Percentiles rank a stretch among this genome's conserved stretches.
Evolutionary conservation across 2,888 invertebrate species (phyloP).

Genomic region (Drosophila anomalata): DNA sequence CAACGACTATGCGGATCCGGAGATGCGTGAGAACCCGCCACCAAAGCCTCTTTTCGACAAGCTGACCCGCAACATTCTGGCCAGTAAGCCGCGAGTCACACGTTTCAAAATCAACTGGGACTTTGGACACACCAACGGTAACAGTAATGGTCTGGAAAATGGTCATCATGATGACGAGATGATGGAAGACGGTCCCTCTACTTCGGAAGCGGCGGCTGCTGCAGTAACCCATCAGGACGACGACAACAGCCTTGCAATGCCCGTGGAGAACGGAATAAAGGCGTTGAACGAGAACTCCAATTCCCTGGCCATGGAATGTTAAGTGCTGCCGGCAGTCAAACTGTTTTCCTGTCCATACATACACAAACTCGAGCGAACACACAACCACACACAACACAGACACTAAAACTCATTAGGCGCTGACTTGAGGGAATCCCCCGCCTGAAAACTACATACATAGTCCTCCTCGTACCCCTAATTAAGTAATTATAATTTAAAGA

Average conservation of each 20-base stretch:
- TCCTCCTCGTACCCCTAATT: slow-evolving; percentile 54
- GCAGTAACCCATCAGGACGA: slow-evolving; percentile 69
- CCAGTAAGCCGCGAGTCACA: slow-evolving; percentile 96
- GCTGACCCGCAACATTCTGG: slow-evolving; percentile 87
- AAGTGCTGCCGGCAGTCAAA: slow-evolving; percentile 48
- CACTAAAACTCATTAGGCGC: slow-evolving; percentile 18
- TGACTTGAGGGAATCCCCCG: slow-evolving; percentile 28
- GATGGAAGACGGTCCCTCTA: slow-evolving; percentile 60
- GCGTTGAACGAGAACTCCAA: slow-evolving; percentile 84
- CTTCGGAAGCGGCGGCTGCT: slow-evolving; percentile 52
- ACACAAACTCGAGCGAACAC: slow-evolving; percentile 7
- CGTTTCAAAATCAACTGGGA: slow-evolving; percentile 99
- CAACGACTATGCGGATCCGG: slow-evolving; percentile 97
- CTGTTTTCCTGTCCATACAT: slow-evolving; percentile 18
- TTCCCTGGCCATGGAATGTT: slow-evolving; percentile 84
- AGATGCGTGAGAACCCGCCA: slow-evolving; percentile 97
- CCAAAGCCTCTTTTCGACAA: slow-evolving; percentile 96
- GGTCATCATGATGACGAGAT: slow-evolving; percentile 67
- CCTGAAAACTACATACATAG: slow-evolving; percentile 5
- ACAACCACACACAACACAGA: slow-evolving; percentile 3
- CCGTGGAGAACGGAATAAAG: slow-evolving; percentile 80
- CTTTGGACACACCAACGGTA: slow-evolving; percentile 85
- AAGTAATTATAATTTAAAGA: slow-evolving; percentile 64
- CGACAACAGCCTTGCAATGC: slow-evolving; percentile 82
- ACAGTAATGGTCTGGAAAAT: slow-evolving; percentile 63